Evolutionary conservation across 2,113 vertebrate species (phyloP).

Genomic region (Oenanthe oenanthe): DNA sequence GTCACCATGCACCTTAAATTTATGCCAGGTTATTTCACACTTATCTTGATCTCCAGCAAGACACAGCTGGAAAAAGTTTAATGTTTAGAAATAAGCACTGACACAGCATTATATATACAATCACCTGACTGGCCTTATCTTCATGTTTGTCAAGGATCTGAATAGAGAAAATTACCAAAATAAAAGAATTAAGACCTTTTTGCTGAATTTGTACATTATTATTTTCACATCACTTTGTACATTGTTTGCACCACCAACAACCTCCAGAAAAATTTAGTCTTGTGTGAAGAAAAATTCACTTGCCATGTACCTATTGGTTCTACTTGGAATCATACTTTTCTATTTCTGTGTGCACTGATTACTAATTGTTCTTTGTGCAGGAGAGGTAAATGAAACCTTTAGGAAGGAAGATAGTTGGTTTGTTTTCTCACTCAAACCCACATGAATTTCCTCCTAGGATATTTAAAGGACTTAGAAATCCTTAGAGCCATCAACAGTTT

Average conservation of each 20-base stretch:
- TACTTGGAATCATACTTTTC: neutral
- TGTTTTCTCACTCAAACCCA: neutral
- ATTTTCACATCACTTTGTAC: neutral
- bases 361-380: neutral
- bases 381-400: neutral
- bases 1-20: constrained; percentile 7
- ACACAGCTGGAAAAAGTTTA: neutral
- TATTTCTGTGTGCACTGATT: neutral
- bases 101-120: too few species aligned
- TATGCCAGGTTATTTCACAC: neutral
- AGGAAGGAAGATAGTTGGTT: neutral
- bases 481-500: neutral
- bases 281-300: neutral
- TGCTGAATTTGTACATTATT: neutral
- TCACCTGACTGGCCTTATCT: neutral
- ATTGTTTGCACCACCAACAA: neutral
- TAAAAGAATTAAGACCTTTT: neutral
- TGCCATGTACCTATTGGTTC: neutral
- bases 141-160: neutral
- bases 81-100: neutral
- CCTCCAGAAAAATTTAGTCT: neutral
- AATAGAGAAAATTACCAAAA: neutral
- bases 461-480: neutral
- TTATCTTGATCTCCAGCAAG: neutral
- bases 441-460: neutral